phyloP scores from a whole-genome alignment of 2,888 invertebrate species.

The Volucella inflata region DNA sequence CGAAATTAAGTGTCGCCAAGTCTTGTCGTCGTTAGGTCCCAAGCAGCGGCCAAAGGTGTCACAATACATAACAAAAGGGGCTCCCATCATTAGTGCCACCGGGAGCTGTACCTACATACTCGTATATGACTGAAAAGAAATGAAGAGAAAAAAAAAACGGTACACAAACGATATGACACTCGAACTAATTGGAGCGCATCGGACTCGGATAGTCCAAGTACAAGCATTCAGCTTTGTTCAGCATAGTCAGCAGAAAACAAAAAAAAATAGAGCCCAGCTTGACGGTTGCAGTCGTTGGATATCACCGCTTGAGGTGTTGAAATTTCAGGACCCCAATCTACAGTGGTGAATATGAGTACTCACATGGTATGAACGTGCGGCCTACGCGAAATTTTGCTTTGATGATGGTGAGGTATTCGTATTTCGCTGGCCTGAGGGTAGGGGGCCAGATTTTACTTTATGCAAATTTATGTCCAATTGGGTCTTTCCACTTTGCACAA shows the following conservation, averaged over 20 bases:
- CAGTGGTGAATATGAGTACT: constrained; percentile 6
- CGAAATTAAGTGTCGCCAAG: constrained; percentile 60
- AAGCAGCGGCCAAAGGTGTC: constrained; percentile 44
- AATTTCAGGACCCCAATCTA: constrained; percentile 68
- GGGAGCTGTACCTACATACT: constrained; percentile 7
- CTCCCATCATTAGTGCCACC: constrained; percentile 55
- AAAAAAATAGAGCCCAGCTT: neutral
- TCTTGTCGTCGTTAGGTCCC: constrained; percentile 13
- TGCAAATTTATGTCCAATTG: constrained; percentile 71
- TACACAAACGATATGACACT: constrained; percentile 69
- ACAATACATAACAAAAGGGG: constrained; percentile 42
- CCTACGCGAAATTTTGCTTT: constrained; percentile 62
- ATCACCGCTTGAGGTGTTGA: constrained; percentile 63
- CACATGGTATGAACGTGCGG: constrained; percentile 53
- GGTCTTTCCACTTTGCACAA: constrained; percentile 67
- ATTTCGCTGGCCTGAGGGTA: constrained; percentile 29
- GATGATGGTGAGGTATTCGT: constrained; percentile 44
- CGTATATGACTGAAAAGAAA: neutral
- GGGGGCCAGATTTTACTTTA: constrained; percentile 36
- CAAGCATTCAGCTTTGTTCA: constrained; percentile 22
- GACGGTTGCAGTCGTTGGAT: constrained; percentile 2
- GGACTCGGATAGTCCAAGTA: constrained; percentile 37
- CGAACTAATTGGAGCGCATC: constrained; percentile 75
- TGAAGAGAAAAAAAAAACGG: neutral
- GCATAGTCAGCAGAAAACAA: constrained; percentile 25